A percentile compares a stretch with the other conserved stretches of the same genome.
phyloP scores from a whole-genome alignment of 2,113 vertebrate genomes.

The Oenanthe oenanthe region DNA sequence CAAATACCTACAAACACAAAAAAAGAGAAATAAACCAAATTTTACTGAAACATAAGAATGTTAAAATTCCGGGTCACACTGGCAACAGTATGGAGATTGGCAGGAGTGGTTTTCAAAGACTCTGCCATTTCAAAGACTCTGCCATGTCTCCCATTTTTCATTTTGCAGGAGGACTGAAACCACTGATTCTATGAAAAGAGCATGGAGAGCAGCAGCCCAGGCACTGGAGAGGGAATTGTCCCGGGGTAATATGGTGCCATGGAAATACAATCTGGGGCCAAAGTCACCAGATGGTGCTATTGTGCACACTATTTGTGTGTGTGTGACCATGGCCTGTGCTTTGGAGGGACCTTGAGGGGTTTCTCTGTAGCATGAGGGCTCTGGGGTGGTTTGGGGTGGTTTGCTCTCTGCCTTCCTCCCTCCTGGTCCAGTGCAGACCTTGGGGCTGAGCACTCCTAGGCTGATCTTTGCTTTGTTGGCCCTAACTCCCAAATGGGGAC shows the following conservation, averaged over 20 bases:
- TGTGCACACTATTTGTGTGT: conserved; percentile 37
- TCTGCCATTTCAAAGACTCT: no score
- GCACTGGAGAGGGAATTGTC: background rate
- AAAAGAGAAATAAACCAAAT: background rate
- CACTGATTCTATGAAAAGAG: background rate
- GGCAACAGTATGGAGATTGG: background rate
- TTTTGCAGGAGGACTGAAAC: background rate
- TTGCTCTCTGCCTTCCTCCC: background rate
- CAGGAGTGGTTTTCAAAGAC: background rate
- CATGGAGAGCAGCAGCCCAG: background rate
- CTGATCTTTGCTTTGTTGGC: fast-evolving
- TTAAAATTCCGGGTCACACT: background rate
- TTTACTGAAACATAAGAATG: background rate
- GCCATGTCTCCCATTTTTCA: background rate
- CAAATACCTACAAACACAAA: background rate
- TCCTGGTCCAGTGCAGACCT: background rate
- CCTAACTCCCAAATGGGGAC: fast-evolving
- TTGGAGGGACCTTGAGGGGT: background rate
- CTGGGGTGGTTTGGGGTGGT: background rate
- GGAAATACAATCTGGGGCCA: background rate
- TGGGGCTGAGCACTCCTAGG: background rate
- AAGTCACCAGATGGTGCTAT: conserved; percentile 65
- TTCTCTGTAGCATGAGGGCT: background rate
- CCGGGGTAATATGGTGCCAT: conserved; percentile 38
- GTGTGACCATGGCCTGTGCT: background rate